Conservation (phyloP, 2,797 vertebrate species). For the Leucoraja ocellata region DNA sequence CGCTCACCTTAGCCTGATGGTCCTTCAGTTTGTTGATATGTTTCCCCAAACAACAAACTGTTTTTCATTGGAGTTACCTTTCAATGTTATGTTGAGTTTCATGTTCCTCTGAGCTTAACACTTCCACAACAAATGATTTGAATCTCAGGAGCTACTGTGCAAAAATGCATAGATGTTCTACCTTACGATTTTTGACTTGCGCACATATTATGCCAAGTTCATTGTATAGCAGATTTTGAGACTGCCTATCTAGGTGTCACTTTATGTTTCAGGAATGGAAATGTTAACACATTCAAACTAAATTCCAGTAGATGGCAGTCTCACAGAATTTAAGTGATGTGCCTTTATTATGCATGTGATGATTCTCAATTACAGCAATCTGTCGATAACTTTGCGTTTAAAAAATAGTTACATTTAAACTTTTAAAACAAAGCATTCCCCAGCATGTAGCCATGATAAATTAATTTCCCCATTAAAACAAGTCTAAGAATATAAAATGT, state of each 20-base stretch:
- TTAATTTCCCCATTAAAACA: neutral
- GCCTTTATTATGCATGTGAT: conserved; percentile 10
- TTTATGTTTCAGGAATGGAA: neutral
- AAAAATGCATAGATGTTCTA: conserved; percentile 8
- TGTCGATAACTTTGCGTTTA: neutral
- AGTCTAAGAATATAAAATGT: neutral
- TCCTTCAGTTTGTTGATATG: neutral
- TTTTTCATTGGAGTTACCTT: neutral
- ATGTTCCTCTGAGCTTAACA: neutral
- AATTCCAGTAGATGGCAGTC: conserved; percentile 39
- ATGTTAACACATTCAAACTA: conserved; percentile 24
- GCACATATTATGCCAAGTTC: conserved; percentile 24
- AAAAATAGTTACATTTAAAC: neutral
- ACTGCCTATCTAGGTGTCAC: neutral
- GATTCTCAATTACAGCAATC: neutral
- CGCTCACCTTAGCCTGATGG: neutral
- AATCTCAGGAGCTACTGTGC: conserved; percentile 1
- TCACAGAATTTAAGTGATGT: conserved; percentile 29
- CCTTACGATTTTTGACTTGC: neutral
- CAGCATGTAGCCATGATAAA: neutral
- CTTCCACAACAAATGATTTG: conserved; percentile 18
- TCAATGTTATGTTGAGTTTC: neutral
- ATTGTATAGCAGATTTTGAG: neutral
- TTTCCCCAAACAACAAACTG: neutral
- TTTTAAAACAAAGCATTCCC: neutral